Evolutionary conservation across 2,797 vertebrate species (phyloP), one percentile per base, ranked within the genome.

Genomic region (Balearica regulorum): DNA sequence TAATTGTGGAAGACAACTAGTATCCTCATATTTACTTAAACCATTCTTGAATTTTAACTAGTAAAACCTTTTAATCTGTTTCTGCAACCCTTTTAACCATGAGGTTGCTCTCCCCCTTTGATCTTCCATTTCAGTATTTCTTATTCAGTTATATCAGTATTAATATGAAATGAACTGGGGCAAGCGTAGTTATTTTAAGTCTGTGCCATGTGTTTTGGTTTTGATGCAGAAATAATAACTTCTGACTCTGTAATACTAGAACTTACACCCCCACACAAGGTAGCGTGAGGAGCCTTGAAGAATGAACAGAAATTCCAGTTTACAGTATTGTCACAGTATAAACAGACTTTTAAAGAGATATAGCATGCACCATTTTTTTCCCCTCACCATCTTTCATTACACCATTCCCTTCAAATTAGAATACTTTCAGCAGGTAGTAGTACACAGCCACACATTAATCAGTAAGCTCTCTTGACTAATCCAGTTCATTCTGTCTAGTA

Each of bases 401-500:
- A 69, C 76, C 2, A 3, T 18, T 83, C 44, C 75, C 90, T 78
- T 90, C 75, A 81, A 41, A 86, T 61, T n/a, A 85, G 80, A 89
- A 81, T 10, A 86, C 76, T 89, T 65, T n/a, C 46, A 95, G 78
- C 17, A 29, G 54, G 62, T 65, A 84, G 92, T 41, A 90, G 60
- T 49, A 66, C 7, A 3, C 33, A 94, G 87, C 85, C 68, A 82
- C 77, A 58, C 93, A 94, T 94, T 96, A 93, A 97, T 95, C 89
- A 95, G 95, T 96, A 97, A 97, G 92, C 93, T 95, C 65, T 69
- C 93, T 70, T 92, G 86, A 96, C 92, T 97, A 97, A 97, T 97
- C 94, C 93, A 83, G 90, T 96, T 94, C 88, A 70, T 83, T 96
- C 94, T 85, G 92, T 91, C 77, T 76, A 90, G 70, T 95, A 97